These are phyloP conservation scores for Lithosia quadra DNA, from an alignment of 2,888 invertebrate species.

Conservation along the genomic window DNA sequence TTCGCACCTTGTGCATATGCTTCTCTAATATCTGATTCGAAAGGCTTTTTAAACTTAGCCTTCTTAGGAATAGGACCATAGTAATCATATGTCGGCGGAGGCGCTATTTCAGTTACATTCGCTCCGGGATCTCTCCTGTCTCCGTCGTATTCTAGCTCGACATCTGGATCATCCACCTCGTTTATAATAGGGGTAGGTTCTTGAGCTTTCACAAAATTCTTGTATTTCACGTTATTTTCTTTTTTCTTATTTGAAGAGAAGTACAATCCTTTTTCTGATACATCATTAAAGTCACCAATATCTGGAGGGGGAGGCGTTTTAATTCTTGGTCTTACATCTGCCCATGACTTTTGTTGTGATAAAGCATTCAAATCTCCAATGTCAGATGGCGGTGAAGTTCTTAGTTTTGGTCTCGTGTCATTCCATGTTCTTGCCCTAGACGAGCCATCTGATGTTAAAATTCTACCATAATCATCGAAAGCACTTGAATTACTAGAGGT, in stretches of 20 bases:
- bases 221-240: conserved; percentile 66
- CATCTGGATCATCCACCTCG: conserved; percentile 67
- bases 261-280: conserved; percentile 67
- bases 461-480: conserved; percentile 73
- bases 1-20: conserved; percentile 79
- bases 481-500: conserved; percentile 54
- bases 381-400: conserved; percentile 63
- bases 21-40: conserved; percentile 76
- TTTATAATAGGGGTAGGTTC: conserved; percentile 71
- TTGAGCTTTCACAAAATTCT: conserved; percentile 72
- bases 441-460: conserved; percentile 43
- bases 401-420: conserved; percentile 28
- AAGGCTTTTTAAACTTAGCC: conserved; percentile 68
- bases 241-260: conserved; percentile 68
- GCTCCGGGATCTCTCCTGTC: conserved; percentile 33
- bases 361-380: conserved; percentile 53
- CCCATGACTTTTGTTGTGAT: conserved; percentile 72
- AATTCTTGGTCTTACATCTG: conserved; percentile 69
- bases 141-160: conserved; percentile 27
- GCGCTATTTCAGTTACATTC: conserved; percentile 85
- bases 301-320: conserved; percentile 65
- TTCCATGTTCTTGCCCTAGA: conserved; percentile 52
- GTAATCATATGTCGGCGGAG: conserved; percentile 89
- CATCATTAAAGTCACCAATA: conserved; percentile 55
- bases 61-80: conserved; percentile 83